These are phyloP conservation scores for Sinocyclocheilus anshuiensis DNA, from an alignment of 2,113 vertebrate species.

Conservation along the genomic window DNA sequence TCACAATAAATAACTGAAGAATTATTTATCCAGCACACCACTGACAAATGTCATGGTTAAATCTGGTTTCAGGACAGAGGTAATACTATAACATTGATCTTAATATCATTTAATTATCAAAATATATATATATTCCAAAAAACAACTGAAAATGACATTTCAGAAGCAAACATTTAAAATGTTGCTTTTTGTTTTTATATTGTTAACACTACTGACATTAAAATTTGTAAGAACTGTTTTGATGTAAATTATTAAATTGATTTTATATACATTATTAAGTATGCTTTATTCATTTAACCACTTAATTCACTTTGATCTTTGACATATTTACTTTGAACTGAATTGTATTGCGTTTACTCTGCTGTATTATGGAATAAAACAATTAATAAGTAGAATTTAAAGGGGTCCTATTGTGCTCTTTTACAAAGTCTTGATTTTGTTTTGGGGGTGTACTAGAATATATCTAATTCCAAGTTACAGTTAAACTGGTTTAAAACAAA, in stretches of 20 bases:
- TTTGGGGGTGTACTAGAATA: too few species aligned
- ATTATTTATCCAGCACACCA: background rate
- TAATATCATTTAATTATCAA: background rate
- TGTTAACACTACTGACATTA: background rate
- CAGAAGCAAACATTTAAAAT: conserved; percentile 25
- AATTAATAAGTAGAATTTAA: too few species aligned
- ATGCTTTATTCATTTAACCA: background rate
- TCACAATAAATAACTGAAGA: background rate
- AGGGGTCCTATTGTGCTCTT: too few species aligned
- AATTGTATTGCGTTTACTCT: too few species aligned
- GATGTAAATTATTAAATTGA: background rate
- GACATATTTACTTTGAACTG: background rate
- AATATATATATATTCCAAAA: too few species aligned
- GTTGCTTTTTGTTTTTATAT: too few species aligned
- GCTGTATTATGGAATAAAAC: too few species aligned
- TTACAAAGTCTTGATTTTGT: too few species aligned
- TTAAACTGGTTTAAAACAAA: background rate
- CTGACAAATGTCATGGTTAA: background rate
- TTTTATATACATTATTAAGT: background rate
- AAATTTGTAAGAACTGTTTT: background rate
- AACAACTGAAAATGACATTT: background rate
- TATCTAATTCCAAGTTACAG: background rate
- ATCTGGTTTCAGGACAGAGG: background rate
- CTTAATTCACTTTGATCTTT: background rate
- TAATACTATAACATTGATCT: background rate